Conservation (phyloP, 1,140 invertebrate species). For the Drosophila saltans region DNA sequence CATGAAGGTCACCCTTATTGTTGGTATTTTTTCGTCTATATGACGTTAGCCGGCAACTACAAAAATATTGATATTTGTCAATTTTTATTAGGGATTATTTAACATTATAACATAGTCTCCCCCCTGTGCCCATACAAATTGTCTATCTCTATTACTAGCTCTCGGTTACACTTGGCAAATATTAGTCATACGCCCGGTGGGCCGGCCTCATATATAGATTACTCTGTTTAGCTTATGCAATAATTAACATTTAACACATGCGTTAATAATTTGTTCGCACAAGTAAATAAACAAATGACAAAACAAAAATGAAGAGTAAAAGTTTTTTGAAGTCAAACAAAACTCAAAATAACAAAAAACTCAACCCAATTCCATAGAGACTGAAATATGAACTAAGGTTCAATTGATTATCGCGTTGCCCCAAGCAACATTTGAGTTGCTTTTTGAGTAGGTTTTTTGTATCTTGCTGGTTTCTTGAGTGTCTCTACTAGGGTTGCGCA, state of each 20-base stretch:
- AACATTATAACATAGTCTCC: background rate
- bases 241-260: constrained; percentile 60
- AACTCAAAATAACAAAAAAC: constrained; percentile 37
- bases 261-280: constrained; percentile 56
- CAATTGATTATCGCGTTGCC: constrained; percentile 65
- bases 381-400: constrained; percentile 64
- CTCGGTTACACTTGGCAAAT: constrained; percentile 38
- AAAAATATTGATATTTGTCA: constrained; percentile 23
- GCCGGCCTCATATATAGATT: constrained; percentile 11
- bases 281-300: constrained; percentile 28
- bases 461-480: constrained; percentile 16
- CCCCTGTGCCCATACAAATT: background rate
- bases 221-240: constrained; percentile 57
- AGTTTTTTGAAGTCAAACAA: constrained; percentile 63
- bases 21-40: no score
- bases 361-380: constrained; percentile 71
- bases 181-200: constrained; percentile 43
- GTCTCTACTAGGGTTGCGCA: constrained; percentile 8
- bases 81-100: constrained; percentile 16
- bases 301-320: constrained; percentile 47
- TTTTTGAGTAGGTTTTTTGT: constrained; percentile 33
- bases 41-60: constrained; percentile 25
- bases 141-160: background rate
- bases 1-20: constrained; percentile 36
- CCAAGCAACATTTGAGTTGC: constrained; percentile 42